These are phyloP conservation scores for Tuberolachnus salignus DNA, from an alignment of 2,888 invertebrate genomes.

Conservation along the genomic window DNA sequence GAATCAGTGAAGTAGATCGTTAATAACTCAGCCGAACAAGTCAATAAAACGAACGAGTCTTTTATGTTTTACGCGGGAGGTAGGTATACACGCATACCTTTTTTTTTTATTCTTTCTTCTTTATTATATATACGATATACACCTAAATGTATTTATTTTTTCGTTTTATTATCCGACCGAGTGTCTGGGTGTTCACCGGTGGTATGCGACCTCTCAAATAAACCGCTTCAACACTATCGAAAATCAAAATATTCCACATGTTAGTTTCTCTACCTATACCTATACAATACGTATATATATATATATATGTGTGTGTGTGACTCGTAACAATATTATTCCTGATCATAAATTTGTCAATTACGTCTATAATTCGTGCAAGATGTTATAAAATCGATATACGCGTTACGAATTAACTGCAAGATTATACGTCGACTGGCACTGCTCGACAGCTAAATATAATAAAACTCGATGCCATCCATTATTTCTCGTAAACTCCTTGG, in stretches of 20 bases:
- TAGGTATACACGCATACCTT: not conserved
- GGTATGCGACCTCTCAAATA: not conserved
- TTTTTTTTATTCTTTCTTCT: not conserved
- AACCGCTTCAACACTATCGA: slow-evolving; percentile 1
- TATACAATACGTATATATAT: not conserved
- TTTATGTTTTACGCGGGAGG: slow-evolving; percentile 18
- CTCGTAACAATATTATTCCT: too few species aligned
- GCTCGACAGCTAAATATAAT: too few species aligned
- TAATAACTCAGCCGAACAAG: slow-evolving; percentile 46
- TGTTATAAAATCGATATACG: too few species aligned
- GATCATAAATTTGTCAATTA: slow-evolving; percentile 10
- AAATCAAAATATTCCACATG: slow-evolving; percentile 22
- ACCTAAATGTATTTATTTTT: too few species aligned
- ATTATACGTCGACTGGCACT: too few species aligned
- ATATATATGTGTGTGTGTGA: not conserved
- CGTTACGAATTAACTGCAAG: too few species aligned
- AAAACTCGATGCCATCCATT: too few species aligned
- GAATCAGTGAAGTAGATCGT: slow-evolving; percentile 19
- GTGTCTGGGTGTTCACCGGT: slow-evolving; percentile 2
- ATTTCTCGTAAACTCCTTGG: too few species aligned
- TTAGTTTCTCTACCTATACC: not conserved
- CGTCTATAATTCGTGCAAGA: not conserved
- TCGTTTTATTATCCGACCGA: not conserved
- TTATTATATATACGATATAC: not conserved
- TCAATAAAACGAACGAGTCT: slow-evolving; percentile 47